phyloP scores from a whole-genome alignment of 2,888 invertebrate genomes.

The Listrodromus nycthemerus region DNA sequence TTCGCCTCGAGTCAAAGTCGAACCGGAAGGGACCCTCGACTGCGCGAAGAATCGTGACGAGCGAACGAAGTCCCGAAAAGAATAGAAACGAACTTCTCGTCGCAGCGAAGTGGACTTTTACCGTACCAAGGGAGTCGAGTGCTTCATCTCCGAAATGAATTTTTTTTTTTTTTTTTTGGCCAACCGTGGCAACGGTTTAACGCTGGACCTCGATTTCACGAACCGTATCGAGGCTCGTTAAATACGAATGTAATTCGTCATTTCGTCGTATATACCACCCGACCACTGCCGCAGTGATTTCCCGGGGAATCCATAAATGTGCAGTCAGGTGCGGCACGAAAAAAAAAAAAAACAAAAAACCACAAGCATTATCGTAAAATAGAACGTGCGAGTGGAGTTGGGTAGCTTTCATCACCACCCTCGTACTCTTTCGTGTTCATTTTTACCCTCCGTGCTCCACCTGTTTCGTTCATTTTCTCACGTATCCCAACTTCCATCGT shows the following conservation, averaged over 20 bases:
- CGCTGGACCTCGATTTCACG: neutral
- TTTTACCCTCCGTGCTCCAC: conserved; percentile 15
- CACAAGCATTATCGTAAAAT: conserved; percentile 28
- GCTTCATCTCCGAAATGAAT: neutral
- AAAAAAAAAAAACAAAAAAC: too few relatives aligned
- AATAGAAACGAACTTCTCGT: conserved; percentile 49
- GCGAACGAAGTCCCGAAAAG: conserved; percentile 44
- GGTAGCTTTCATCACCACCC: conserved; percentile 5
- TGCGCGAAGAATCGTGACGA: conserved; percentile 41
- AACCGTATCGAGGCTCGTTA: neutral
- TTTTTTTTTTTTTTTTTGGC: neutral
- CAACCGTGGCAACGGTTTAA: neutral
- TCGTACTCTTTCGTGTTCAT: conserved; percentile 8
- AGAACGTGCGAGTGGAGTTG: conserved; percentile 27
- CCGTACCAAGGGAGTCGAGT: neutral
- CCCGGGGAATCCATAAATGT: conserved; percentile 42
- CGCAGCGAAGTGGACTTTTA: conserved; percentile 26
- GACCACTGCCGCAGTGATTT: conserved; percentile 4
- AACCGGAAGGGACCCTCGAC: conserved; percentile 48
- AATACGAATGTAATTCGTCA: neutral
- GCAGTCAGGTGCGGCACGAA: conserved; percentile 4
- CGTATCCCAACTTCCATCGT: neutral
- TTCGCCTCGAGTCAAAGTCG: conserved; percentile 46
- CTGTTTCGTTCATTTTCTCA: neutral
- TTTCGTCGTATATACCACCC: neutral